Evolutionary conservation across 2,113 vertebrate species (phyloP), one percentile per base, ranked within the genome.

Genomic region (Myodes glareolus): DNA sequence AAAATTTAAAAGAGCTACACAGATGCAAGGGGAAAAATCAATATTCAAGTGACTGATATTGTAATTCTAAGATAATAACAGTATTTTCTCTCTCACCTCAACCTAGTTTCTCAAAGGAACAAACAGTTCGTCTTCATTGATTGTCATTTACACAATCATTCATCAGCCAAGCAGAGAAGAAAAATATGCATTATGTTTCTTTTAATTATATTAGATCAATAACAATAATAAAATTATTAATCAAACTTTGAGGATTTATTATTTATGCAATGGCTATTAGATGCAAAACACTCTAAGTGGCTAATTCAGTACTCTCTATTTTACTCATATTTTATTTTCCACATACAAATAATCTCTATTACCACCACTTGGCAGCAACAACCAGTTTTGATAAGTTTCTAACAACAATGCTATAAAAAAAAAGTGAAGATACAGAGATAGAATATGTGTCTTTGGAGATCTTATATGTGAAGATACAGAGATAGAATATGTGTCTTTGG

Each of bases 191-290:
- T 96, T 95, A 81, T 94, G 72, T 65, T 97, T 96, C 42, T 78
- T 96, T 95, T 94, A 96, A 97, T 92, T 87, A 70, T 82, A 31
- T 90, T 36, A 95, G 29, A 94, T 97, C 94, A 97, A 95, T 92
- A 97, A 86, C 68, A 93, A 94, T 95, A 77, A 93, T 89, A 97
- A 67, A 96, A 96, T 84, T 95, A 90, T 93, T 86, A 96, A 93
- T 92, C 93, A 93, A 50, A n/a, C 19, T 95, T 91, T 92, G 61
- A 92, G 92, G 91, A 80, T 92, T 88, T 91, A 97, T 91, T 89
- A 70, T 72, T 92, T 94, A 80, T 91, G 86, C 89, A 78, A 67
- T 91, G 58, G 68, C 86, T 89, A 77, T 82, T 95, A 95, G 55
- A 93, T 72, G 31, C 42, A 91, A 91, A 95, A 84, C n/a, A 84